Conservation (phyloP, 2,888 invertebrate species). For the Thera britannica region DNA sequence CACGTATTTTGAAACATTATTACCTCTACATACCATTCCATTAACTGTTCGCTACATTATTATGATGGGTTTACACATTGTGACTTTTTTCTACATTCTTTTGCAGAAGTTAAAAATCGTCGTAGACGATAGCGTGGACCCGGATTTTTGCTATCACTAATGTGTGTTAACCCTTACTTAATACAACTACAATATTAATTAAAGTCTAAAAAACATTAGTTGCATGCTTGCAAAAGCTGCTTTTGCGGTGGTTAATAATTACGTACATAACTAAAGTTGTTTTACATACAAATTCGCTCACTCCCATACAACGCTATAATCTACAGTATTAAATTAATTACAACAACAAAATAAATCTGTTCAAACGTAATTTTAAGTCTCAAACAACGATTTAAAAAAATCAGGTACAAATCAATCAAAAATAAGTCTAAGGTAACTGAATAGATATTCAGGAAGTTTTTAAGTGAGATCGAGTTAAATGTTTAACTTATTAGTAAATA, state of each 20-base stretch:
- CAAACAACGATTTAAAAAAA: constrained; percentile 73
- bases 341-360: constrained; percentile 75
- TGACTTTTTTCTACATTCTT: constrained; percentile 28
- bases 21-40: constrained; percentile 63
- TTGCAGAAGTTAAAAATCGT: constrained; percentile 48
- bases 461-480: constrained; percentile 75
- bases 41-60: constrained; percentile 72
- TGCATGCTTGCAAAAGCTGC: constrained; percentile 80
- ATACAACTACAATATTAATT: constrained; percentile 58
- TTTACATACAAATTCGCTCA: constrained; percentile 76
- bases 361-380: constrained; percentile 77
- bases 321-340: constrained; percentile 63
- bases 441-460: constrained; percentile 70
- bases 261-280: constrained; percentile 59
- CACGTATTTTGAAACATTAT: constrained; percentile 62
- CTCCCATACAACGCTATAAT: constrained; percentile 67
- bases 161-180: constrained; percentile 57
- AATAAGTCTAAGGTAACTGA: constrained; percentile 82
- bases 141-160: constrained; percentile 51
- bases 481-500: constrained; percentile 45
- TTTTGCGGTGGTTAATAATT: constrained; percentile 72
- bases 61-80: constrained; percentile 41
- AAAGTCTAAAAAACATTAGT: constrained; percentile 67
- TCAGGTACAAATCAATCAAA: constrained; percentile 83
- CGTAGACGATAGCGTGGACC: constrained; percentile 43